Evolutionary conservation across 2,797 vertebrate species (phyloP).

Genomic region (Fratercula arctica): DNA sequence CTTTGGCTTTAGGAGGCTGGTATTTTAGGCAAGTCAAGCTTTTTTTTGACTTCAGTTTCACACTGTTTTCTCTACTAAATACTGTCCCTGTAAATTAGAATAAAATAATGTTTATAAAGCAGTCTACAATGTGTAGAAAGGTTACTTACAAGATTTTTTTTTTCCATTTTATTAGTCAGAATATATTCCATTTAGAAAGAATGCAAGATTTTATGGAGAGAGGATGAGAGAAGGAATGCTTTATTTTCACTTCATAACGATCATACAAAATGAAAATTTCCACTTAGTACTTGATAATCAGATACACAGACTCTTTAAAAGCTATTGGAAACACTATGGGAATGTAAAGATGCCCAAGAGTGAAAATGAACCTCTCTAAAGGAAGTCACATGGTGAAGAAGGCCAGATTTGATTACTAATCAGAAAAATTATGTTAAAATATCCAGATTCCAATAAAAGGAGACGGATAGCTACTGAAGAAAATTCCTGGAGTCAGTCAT

Average conservation of each 20-base stretch:
- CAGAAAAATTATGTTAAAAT: not conserved
- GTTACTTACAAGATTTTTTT: not conserved
- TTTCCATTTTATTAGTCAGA: rapidly evolving
- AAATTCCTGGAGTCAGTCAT: not conserved
- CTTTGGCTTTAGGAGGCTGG: not conserved
- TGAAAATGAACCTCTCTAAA: not conserved
- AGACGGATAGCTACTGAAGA: not conserved
- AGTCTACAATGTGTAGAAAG: not conserved
- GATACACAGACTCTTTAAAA: not conserved
- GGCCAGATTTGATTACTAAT: not conserved
- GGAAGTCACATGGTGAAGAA: not conserved
- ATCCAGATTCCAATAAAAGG: not conserved
- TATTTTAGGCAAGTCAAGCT: not conserved
- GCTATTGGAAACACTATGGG: not conserved
- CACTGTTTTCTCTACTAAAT: not conserved
- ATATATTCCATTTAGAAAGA: not conserved
- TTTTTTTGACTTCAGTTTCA: not conserved
- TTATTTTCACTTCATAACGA: not conserved
- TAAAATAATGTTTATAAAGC: not conserved
- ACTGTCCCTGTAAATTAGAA: not conserved
- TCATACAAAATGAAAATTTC: not conserved
- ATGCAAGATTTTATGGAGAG: not conserved
- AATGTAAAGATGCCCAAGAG: not conserved
- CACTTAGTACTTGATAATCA: not conserved
- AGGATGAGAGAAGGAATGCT: not conserved